A percentile compares a stretch with the other conserved stretches of the same genome.
These are phyloP conservation scores for Sylvia atricapilla DNA, from an alignment of 2,113 vertebrate genomes.

Conservation along the genomic window DNA sequence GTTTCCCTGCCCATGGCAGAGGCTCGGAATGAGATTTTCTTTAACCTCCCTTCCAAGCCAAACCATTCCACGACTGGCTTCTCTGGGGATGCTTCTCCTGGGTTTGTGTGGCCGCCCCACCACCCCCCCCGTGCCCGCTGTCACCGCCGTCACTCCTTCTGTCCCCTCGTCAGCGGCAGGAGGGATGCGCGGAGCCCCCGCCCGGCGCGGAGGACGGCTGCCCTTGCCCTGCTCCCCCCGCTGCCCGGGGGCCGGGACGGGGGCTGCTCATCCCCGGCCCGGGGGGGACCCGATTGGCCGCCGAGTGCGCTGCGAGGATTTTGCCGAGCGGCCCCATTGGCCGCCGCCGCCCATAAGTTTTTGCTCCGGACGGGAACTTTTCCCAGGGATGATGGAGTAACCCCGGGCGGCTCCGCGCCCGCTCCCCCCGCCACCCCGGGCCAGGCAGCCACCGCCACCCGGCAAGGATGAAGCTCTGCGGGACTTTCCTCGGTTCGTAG, in stretches of 20 bases:
- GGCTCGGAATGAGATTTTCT: neutral
- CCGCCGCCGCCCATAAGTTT: slow-evolving; percentile 77
- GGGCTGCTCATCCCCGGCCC: neutral
- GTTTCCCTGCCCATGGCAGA: rapidly evolving
- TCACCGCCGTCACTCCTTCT: too few species aligned
- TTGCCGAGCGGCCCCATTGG: slow-evolving; percentile 77
- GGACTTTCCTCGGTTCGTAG: slow-evolving; percentile 90
- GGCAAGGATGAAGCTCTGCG: slow-evolving; percentile 89
- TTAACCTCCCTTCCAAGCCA: neutral
- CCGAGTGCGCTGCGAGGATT: slow-evolving; percentile 58
- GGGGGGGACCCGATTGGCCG: slow-evolving; percentile 74
- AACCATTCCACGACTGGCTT: neutral
- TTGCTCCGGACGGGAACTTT: slow-evolving; percentile 82
- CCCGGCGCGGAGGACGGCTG: neutral
- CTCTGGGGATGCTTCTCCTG: neutral
- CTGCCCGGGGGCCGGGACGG: neutral
- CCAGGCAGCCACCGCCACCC: neutral
- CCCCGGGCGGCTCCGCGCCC: neutral
- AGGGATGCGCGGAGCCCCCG: neutral
- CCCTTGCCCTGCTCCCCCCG: neutral
- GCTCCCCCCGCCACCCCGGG: neutral
- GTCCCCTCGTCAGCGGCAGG: neutral
- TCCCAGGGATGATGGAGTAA: slow-evolving; percentile 75
- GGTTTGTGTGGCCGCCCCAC: too few species aligned
- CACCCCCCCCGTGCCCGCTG: too few species aligned